phyloP scores from a whole-genome alignment of 2,888 invertebrate genomes.

The Clostera curtula region DNA sequence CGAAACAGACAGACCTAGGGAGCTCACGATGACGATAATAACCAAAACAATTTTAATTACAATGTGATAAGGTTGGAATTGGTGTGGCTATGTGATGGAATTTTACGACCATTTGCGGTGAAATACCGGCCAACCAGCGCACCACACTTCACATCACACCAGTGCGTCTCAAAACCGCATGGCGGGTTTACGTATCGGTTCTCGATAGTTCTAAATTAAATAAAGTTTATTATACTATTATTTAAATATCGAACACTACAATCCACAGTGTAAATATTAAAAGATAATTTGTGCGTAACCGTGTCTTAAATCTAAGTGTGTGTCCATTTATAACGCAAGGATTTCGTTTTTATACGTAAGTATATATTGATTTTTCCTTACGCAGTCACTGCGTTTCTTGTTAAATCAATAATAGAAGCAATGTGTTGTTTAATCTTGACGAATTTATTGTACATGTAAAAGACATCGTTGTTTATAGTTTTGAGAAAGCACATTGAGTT shows the following conservation, averaged over 20 bases:
- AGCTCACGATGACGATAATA: slow-evolving; percentile 11
- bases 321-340: slow-evolving; percentile 23
- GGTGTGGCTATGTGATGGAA: slow-evolving; percentile 3
- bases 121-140: slow-evolving; percentile 32
- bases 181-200: slow-evolving; percentile 25
- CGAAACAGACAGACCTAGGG: slow-evolving; percentile 27
- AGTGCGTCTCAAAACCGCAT: slow-evolving; percentile 38
- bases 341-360: slow-evolving; percentile 39
- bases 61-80: slow-evolving; percentile 10
- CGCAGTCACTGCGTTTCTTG: slow-evolving; percentile 17
- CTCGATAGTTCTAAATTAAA: slow-evolving; percentile 17
- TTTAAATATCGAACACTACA: slow-evolving; percentile 33
- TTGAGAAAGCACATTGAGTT: slow-evolving; percentile 48
- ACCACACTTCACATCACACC: slow-evolving; percentile 43
- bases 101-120: slow-evolving; percentile 27
- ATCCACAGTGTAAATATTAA: slow-evolving; percentile 31
- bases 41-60: slow-evolving; percentile 11
- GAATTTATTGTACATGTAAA: slow-evolving; percentile 8
- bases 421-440: slow-evolving; percentile 1
- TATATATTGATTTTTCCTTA: slow-evolving; percentile 41
- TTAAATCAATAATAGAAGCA: slow-evolving; percentile 4
- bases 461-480: slow-evolving; percentile 23
- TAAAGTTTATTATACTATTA: slow-evolving; percentile 26
- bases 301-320: slow-evolving; percentile 26
- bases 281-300: slow-evolving; percentile 29